These are phyloP conservation scores for Drosophila santomea DNA, from an alignment of 1,140 invertebrate genomes.

Conservation along the genomic window DNA sequence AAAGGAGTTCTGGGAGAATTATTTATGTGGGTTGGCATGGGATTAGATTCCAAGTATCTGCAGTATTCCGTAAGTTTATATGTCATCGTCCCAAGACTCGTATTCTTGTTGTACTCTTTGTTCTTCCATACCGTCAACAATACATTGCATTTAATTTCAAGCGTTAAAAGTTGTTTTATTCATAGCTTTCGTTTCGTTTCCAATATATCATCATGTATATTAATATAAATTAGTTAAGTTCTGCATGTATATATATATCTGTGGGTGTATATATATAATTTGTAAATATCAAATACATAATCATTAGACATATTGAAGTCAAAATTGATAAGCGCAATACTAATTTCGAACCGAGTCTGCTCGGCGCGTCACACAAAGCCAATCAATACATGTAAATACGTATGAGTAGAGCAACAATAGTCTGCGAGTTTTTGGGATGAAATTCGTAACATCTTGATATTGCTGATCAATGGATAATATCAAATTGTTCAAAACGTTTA, in stretches of 20 bases:
- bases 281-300: slow-evolving; percentile 78
- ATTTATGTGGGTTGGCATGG: background rate
- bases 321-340: slow-evolving; percentile 64
- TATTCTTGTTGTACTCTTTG: too few relatives aligned
- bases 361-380: slow-evolving; percentile 46
- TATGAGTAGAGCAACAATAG: slow-evolving; percentile 53
- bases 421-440: slow-evolving; percentile 48
- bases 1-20: slow-evolving; percentile 29
- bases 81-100: too few relatives aligned
- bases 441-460: slow-evolving; percentile 64
- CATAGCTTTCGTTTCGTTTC: slow-evolving; percentile 59
- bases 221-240: slow-evolving; percentile 79
- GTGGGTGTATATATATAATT: slow-evolving; percentile 56
- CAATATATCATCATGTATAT: slow-evolving; percentile 67
- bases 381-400: slow-evolving; percentile 55
- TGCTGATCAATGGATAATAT: slow-evolving; percentile 68
- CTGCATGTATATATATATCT: slow-evolving; percentile 38
- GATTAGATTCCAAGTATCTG: too few relatives aligned
- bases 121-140: background rate
- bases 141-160: slow-evolving; percentile 18
- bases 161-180: slow-evolving; percentile 76
- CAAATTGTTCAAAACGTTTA: slow-evolving; percentile 54
- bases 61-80: too few relatives aligned
- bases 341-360: slow-evolving; percentile 50
- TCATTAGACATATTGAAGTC: slow-evolving; percentile 62